Evolutionary conservation across 2,113 vertebrate genomes (phyloP).

Genomic region (Silurus asotus): DNA sequence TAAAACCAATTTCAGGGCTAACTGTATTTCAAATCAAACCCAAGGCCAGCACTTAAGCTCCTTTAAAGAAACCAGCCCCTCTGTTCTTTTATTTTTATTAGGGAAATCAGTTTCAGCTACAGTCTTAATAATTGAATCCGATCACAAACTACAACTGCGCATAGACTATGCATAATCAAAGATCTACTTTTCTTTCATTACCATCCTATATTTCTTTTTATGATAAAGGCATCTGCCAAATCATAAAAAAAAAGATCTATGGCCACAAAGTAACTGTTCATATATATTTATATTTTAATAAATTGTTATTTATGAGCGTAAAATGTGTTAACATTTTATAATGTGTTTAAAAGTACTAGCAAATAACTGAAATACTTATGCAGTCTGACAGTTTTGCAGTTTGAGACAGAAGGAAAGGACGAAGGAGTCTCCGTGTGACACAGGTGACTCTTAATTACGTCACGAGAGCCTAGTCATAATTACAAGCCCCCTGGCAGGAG

Average conservation of each 20-base stretch:
- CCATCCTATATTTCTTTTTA: neutral
- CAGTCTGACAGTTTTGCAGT: neutral
- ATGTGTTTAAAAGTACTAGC: neutral
- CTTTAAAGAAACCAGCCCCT: neutral
- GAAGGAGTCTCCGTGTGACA: slow-evolving; percentile 42
- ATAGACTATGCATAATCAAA: neutral
- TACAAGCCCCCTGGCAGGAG: slow-evolving; percentile 31
- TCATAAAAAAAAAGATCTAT: too few species aligned
- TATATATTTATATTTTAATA: too few species aligned
- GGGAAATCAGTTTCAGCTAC: neutral
- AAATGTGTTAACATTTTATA: neutral
- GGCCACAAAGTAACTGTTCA: too few species aligned
- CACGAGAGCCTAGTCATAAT: slow-evolving; percentile 37
- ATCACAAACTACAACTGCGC: neutral
- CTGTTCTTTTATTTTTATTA: neutral
- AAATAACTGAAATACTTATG: neutral
- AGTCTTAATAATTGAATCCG: neutral
- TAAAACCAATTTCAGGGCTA: neutral
- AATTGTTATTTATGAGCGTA: too few species aligned
- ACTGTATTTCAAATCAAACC: neutral
- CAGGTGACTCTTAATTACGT: slow-evolving; percentile 45
- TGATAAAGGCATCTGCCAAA: too few species aligned
- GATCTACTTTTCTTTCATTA: neutral
- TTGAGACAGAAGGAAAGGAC: slow-evolving; percentile 32
- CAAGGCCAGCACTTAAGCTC: neutral